A percentile compares a stretch with the other conserved stretches of the same genome.
Conservation (phyloP, 2,797 vertebrate species). For the Rallus crepitans region DNA sequence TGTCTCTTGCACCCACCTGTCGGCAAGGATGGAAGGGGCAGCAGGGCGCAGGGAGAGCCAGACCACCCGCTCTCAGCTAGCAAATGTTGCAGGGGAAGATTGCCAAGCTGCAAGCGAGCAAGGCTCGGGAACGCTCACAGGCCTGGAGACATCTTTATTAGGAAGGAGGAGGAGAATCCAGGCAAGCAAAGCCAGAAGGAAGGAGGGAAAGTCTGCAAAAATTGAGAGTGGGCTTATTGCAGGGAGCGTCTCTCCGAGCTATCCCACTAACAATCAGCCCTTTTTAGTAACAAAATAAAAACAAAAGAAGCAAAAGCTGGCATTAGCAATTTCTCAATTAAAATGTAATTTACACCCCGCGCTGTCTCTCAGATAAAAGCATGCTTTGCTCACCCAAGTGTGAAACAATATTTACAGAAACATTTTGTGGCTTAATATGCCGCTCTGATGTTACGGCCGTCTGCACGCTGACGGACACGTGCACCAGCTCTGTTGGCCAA, state of each 20-base stretch:
- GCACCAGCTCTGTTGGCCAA: not conserved
- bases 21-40: not conserved
- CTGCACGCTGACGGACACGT: fast-evolving
- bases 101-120: not conserved
- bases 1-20: not conserved
- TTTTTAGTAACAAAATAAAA: not conserved
- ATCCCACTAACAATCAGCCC: not conserved
- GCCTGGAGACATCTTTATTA: constrained; percentile 1
- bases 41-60: not conserved
- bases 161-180: not conserved
- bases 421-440: not conserved
- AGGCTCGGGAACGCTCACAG: not conserved
- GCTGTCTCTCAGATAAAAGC: constrained; percentile 29
- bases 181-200: not conserved
- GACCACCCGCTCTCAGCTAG: not conserved
- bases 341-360: constrained; percentile 60
- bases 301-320: not conserved
- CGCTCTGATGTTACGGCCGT: fast-evolving
- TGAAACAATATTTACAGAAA: constrained; percentile 67
- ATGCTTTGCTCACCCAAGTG: constrained; percentile 44
- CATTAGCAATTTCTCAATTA: constrained; percentile 56
- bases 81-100: not conserved
- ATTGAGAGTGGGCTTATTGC: not conserved
- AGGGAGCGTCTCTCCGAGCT: not conserved
- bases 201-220: not conserved